Base-by-base conservation (phyloP, 2,888 invertebrate species). In the Malacosoma neustria region DNA sequence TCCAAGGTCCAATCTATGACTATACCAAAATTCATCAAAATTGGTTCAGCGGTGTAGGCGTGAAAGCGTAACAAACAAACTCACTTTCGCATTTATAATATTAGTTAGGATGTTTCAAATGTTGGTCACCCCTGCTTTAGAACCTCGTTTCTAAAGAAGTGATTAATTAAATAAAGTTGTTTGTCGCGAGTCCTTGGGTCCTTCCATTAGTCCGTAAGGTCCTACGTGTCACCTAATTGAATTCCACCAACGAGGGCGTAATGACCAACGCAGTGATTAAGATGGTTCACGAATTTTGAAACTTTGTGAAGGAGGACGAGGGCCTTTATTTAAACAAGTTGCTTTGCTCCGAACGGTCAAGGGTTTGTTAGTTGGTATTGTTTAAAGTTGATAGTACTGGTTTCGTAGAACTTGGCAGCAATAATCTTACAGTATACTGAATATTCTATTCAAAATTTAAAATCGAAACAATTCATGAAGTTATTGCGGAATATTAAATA, bases 221-320 rank as follows among this genome's bases (percentile, higher is more conserved):
- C 40, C 42, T 39, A 43, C 43, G 43, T 48, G 48, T 40, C 48
- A 43, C 40, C 42, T 49, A 54, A 56, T 50, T 52, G 50, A 52
- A 49, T 47, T 40, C 44, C 40, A 37, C 36, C 39, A 36, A 35
- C 37, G 38, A 42, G 29, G 38, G 22, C 29, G 34, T 29, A 13
- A 34, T 13, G 5, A 9, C 29, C 13, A 13, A 29, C 6, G 29
- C 35, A 35, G 42, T 40, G 43, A 51, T 51, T 43, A 48, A 45
- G 40, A 45, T 40, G 30, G 33, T 32, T 7, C 13, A 29, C 14
- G 22, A 4, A 34, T 34, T 34, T 13, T 34, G 29, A 34, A 34
- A 13, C 13, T 13, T 13, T 4, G 29, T 22, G 34, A 9, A 3
- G 33, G 11, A 4, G 22, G 11, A 11, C 9, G 14, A 12, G 3